These are phyloP conservation scores for Semaprochilodus insignis DNA, from an alignment of 2,797 vertebrate genomes.

Conservation along the genomic window DNA sequence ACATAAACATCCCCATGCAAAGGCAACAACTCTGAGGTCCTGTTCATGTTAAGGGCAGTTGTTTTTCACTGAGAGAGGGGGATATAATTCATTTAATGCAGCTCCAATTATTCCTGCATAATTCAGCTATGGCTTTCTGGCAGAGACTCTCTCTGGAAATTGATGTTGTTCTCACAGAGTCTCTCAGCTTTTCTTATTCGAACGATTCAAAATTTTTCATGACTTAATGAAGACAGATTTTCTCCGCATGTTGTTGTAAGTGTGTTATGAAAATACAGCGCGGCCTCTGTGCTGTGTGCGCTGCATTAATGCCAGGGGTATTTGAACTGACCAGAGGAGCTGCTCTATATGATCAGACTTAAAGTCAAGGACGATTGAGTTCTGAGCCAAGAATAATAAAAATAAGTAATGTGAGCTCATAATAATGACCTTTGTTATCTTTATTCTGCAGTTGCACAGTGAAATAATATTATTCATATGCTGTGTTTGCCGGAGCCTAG, in stretches of 20 bases:
- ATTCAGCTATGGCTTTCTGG: conserved; percentile 11
- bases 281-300: conserved; percentile 12
- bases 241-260: conserved; percentile 32
- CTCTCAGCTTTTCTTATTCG: conserved; percentile 13
- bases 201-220: conserved; percentile 11
- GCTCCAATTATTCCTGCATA: conserved; percentile 1
- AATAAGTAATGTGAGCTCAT: conserved; percentile 69
- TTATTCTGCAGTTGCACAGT: conserved; percentile 4
- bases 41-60: conserved; percentile 5
- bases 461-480: conserved; percentile 18
- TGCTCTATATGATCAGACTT: background rate
- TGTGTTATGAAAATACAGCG: conserved; percentile 46
- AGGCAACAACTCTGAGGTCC: conserved; percentile 1
- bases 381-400: conserved; percentile 76
- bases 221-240: conserved; percentile 34
- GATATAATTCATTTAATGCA: conserved; percentile 21
- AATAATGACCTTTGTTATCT: conserved; percentile 75
- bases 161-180: conserved; percentile 6
- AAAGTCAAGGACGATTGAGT: conserved; percentile 64
- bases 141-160: conserved; percentile 7
- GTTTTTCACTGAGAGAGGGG: conserved; percentile 12
- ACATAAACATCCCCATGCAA: conserved; percentile 19
- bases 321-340: conserved; percentile 27
- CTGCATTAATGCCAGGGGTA: conserved; percentile 27
- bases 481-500: conserved; percentile 25